phyloP scores from a whole-genome alignment of 2,113 vertebrate genomes.

The Thalassoma bifasciatum region DNA sequence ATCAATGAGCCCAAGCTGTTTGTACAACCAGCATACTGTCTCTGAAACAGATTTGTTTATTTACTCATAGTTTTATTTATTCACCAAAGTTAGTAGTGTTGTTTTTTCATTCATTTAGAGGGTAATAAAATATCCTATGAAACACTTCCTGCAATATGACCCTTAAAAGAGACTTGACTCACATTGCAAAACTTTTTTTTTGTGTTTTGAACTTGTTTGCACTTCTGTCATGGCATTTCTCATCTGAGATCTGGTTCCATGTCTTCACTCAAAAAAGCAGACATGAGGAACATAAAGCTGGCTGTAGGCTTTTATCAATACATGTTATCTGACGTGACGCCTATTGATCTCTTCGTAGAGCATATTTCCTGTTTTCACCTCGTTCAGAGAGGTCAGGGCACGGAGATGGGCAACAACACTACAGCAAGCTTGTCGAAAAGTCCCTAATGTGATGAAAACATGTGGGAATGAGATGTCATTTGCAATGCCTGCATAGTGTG shows the following conservation, averaged over 20 bases:
- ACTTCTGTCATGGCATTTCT: background rate
- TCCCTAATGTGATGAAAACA: background rate
- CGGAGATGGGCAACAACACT: background rate
- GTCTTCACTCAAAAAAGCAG: background rate
- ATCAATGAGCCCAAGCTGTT: constrained; percentile 12
- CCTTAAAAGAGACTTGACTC: background rate
- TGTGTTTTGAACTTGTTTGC: background rate
- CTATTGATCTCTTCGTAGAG: constrained; percentile 38
- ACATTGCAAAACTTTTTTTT: background rate
- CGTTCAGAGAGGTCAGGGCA: constrained; percentile 10
- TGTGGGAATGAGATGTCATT: background rate
- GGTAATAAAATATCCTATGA: background rate
- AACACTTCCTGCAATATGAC: background rate
- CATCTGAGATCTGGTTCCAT: background rate
- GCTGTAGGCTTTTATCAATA: constrained; percentile 41
- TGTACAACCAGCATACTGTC: constrained; percentile 4
- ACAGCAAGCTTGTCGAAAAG: background rate
- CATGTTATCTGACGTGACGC: constrained; percentile 18
- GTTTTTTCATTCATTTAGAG: background rate
- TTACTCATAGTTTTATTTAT: background rate
- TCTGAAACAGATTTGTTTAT: constrained; percentile 10
- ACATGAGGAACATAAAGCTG: constrained; percentile 1
- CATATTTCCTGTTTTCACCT: constrained; percentile 22
- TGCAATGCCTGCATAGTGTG: background rate
- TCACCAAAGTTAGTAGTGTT: background rate